A percentile compares a stretch with the other conserved stretches of the same genome.
phyloP scores from a whole-genome alignment of 2,888 invertebrate genomes.

The Tetrapedia diversipes region DNA sequence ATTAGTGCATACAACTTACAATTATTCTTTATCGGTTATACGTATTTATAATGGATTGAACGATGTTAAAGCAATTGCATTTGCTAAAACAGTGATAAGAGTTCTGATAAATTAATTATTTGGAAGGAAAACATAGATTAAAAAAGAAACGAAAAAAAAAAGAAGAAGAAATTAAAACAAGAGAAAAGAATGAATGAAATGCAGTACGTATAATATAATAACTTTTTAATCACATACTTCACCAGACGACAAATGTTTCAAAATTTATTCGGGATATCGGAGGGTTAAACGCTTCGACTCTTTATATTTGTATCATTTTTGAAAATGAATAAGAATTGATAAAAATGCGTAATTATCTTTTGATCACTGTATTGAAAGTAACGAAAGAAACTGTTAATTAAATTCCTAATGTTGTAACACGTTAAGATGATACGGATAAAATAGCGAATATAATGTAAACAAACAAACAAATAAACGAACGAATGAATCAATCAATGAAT shows the following conservation, averaged over 20 bases:
- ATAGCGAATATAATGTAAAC: background rate
- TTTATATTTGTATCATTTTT: constrained; percentile 10
- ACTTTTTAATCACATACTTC: constrained; percentile 16
- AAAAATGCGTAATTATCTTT: constrained; percentile 6
- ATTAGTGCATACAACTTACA: too few species aligned
- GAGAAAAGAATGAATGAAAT: background rate
- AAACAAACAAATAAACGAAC: too few species aligned
- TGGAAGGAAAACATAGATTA: background rate
- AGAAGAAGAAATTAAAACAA: background rate
- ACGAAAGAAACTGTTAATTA: constrained; percentile 24
- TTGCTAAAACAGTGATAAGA: background rate
- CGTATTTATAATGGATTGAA: too few species aligned
- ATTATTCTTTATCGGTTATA: too few species aligned
- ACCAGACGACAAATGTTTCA: constrained; percentile 12
- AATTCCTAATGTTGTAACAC: constrained; percentile 42
- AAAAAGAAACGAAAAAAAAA: background rate
- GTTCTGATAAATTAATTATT: background rate
- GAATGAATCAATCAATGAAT: background rate
- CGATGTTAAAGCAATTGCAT: too few species aligned
- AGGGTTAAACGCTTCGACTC: constrained; percentile 36
- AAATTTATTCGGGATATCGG: constrained; percentile 25
- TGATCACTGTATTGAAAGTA: constrained; percentile 13
- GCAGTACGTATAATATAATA: background rate
- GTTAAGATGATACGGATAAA: background rate
- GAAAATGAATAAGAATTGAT: constrained; percentile 9